phyloP scores from a whole-genome alignment of 1,140 invertebrate genomes.

The Melitaea cinxia region DNA sequence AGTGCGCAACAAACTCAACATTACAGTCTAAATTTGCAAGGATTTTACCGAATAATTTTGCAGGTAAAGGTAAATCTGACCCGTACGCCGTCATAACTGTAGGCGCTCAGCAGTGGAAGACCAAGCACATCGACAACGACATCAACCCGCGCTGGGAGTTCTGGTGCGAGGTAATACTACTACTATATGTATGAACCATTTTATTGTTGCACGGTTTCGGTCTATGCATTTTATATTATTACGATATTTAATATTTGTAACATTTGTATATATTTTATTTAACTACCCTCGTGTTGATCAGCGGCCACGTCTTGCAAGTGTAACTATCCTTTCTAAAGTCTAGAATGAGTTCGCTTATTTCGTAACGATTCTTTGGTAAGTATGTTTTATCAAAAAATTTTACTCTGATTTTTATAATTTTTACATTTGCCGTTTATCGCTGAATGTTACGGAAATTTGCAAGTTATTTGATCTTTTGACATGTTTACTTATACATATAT shows the following conservation, averaged over 20 bases:
- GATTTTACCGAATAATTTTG: background rate
- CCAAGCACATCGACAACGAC: constrained; percentile 94
- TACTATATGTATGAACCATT: constrained; percentile 37
- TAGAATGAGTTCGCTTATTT: constrained; percentile 25
- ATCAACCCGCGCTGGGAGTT: constrained; percentile 97
- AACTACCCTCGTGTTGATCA: too few species aligned
- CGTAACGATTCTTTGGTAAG: constrained; percentile 19
- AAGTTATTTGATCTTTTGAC: constrained; percentile 5
- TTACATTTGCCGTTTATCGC: background rate
- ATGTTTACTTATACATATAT: background rate
- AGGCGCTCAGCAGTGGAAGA: constrained; percentile 94
- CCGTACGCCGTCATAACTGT: constrained; percentile 95
- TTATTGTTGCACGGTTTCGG: constrained; percentile 37
- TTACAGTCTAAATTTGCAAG: too few species aligned
- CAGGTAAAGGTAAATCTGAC: constrained; percentile 95
- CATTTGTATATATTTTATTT: too few species aligned
- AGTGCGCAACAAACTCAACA: too few species aligned
- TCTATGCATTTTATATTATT: constrained; percentile 39
- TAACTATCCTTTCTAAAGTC: constrained; percentile 17
- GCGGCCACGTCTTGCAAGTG: constrained; percentile 12
- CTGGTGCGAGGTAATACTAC: constrained; percentile 91
- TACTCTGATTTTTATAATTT: background rate
- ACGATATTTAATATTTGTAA: background rate
- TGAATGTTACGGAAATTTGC: constrained; percentile 11
- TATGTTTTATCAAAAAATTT: background rate